phyloP scores from a whole-genome alignment of 2,113 vertebrate species.

The Ochotona princeps region DNA sequence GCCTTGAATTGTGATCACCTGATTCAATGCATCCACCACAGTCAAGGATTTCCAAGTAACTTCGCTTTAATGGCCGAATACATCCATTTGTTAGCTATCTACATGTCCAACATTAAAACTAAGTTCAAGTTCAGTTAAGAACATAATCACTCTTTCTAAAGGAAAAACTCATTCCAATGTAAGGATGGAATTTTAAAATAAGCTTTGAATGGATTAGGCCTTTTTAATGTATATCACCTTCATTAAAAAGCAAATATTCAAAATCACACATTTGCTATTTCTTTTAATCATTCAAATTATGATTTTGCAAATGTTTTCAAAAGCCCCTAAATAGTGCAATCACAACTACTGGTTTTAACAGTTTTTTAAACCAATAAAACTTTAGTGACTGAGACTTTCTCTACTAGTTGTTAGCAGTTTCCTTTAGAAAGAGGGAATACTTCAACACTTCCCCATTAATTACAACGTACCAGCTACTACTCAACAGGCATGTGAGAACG shows the following conservation, averaged over 20 bases:
- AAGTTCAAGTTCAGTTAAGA: not conserved
- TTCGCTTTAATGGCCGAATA: not conserved
- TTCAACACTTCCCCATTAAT: not conserved
- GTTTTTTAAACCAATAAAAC: not conserved
- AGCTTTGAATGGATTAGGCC: not conserved
- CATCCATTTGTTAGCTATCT: not conserved
- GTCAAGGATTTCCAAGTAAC: slow-evolving; percentile 12
- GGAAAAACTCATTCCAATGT: not conserved
- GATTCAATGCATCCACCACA: not conserved
- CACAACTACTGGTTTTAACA: not conserved
- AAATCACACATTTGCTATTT: not conserved
- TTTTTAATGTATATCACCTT: not conserved
- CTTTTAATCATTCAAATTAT: slow-evolving; percentile 34
- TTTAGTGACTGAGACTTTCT: not conserved
- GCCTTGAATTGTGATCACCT: not conserved
- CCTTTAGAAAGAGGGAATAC: not conserved
- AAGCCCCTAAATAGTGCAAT: not conserved
- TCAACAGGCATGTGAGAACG: not conserved
- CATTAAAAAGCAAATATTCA: not conserved
- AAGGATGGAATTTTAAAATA: slow-evolving; percentile 22
- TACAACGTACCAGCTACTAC: not conserved
- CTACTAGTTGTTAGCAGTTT: not conserved
- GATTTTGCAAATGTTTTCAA: slow-evolving; percentile 38
- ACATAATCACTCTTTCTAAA: not conserved
- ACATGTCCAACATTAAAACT: not conserved